Conservation (phyloP, 2,113 vertebrate genomes). For the Tetraodon nigroviridis region DNA sequence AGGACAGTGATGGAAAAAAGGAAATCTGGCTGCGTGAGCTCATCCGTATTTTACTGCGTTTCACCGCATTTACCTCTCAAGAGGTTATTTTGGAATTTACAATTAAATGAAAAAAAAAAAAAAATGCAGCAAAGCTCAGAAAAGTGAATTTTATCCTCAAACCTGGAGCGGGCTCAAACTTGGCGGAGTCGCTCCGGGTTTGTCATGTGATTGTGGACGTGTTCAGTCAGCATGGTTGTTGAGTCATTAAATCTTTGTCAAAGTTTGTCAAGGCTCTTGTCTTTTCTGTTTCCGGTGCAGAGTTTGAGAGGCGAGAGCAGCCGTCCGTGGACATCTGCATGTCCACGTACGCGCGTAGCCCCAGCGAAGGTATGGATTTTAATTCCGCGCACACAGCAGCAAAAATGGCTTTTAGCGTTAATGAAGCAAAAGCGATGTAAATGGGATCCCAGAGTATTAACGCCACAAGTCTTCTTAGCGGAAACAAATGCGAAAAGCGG, state of each 20-base stretch:
- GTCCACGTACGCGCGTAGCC: neutral
- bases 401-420: neutral
- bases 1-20: constrained; percentile 9
- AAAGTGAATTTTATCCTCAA: constrained; percentile 32
- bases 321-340: neutral
- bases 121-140: constrained; percentile 1
- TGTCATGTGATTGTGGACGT: constrained; percentile 64
- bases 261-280: constrained; percentile 28
- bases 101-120: constrained; percentile 1
- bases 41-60: constrained; percentile 45
- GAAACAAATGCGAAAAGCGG: neutral
- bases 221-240: constrained; percentile 67
- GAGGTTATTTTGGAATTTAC: constrained; percentile 41
- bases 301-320: neutral
- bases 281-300: constrained; percentile 5
- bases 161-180: neutral
- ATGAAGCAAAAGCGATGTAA: neutral
- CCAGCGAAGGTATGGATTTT: neutral
- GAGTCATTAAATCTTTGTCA: constrained; percentile 64
- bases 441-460: too few species aligned
- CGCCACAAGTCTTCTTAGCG: neutral
- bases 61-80: constrained; percentile 33
- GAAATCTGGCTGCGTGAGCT: constrained; percentile 27
- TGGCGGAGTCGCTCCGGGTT: constrained; percentile 25
- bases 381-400: neutral